Conservation (phyloP, 2,888 invertebrate genomes). For the Amiota communis region DNA sequence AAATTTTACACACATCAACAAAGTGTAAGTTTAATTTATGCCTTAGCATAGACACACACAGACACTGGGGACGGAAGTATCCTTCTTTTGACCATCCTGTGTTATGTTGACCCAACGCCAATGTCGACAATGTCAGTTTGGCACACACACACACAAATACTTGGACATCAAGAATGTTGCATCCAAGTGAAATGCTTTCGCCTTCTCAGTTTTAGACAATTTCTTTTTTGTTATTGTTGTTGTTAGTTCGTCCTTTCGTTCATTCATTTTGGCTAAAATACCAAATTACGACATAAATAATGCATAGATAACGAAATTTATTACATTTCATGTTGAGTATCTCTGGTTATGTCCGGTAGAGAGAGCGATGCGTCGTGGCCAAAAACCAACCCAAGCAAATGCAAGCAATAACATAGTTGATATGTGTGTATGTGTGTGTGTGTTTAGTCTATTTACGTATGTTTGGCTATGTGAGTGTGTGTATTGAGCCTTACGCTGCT, state of each 20-base stretch:
- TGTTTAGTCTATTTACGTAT: too few relatives aligned
- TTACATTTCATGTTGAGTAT: constrained; percentile 59
- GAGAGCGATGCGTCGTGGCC: neutral
- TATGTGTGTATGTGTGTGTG: too few relatives aligned
- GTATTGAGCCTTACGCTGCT: constrained; percentile 50
- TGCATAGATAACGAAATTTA: constrained; percentile 66
- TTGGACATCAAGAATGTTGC: constrained; percentile 10
- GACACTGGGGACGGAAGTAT: constrained; percentile 30
- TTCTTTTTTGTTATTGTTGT: constrained; percentile 48
- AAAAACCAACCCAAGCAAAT: neutral
- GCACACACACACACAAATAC: constrained; percentile 3
- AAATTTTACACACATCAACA: constrained; percentile 48
- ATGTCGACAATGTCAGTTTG: constrained; percentile 40
- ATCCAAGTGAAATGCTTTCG: constrained; percentile 9
- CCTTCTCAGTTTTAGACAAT: constrained; percentile 41
- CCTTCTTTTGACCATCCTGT: neutral
- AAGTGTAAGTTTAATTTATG: constrained; percentile 61
- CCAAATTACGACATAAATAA: constrained; percentile 67
- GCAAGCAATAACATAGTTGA: neutral
- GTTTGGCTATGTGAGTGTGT: neutral
- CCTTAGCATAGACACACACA: constrained; percentile 34
- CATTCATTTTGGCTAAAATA: constrained; percentile 59
- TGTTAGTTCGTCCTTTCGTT: constrained; percentile 43
- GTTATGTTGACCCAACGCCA: constrained; percentile 58
- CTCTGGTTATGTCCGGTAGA: neutral